These are phyloP conservation scores for Hedya salicella DNA, from an alignment of 2,888 invertebrate species.

Conservation along the genomic window DNA sequence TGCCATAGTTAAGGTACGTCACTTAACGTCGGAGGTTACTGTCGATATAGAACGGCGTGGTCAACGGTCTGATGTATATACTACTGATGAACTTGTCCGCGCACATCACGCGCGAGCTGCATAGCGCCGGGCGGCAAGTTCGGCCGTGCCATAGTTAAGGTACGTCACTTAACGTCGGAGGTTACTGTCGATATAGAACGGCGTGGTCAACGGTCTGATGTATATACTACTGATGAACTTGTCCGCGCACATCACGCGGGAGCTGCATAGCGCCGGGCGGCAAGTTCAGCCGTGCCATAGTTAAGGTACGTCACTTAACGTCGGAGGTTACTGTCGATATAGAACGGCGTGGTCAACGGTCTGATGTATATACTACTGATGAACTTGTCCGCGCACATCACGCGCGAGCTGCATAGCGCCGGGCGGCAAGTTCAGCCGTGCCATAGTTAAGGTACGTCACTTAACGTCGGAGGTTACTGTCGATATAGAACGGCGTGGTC, in stretches of 20 bases:
- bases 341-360: too few relatives aligned
- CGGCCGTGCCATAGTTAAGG: constrained; percentile 95
- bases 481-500: too few relatives aligned
- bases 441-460: too few relatives aligned
- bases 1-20: constrained; percentile 92
- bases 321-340: too few relatives aligned
- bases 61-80: constrained; percentile 96
- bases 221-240: constrained; percentile 95
- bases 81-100: constrained; percentile 96
- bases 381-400: too few relatives aligned
- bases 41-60: constrained; percentile 93
- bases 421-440: too few relatives aligned
- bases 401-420: too few relatives aligned
- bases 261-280: constrained; percentile 99
- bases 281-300: constrained; percentile 96
- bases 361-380: too few relatives aligned
- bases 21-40: too few relatives aligned
- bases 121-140: constrained; percentile 99
- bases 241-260: constrained; percentile 96
- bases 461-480: too few relatives aligned
- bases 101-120: constrained; percentile 95
- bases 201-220: constrained; percentile 95
- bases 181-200: too few relatives aligned
- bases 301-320: constrained; percentile 86
- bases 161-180: constrained; percentile 61